phyloP scores from a whole-genome alignment of 2,888 invertebrate species.

The Rhodophaea formosa region DNA sequence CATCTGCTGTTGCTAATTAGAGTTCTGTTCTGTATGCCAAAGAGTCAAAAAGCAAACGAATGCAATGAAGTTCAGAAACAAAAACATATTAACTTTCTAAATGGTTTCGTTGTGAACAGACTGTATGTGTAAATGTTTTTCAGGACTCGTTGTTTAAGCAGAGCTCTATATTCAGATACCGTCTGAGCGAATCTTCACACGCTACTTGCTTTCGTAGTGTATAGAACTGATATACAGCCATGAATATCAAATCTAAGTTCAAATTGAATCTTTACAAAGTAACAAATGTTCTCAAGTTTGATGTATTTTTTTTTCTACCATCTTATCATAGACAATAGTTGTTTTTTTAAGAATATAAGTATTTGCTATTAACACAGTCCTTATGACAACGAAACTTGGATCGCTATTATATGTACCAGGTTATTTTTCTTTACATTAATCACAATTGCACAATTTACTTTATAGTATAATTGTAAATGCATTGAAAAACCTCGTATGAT shows the following conservation, averaged over 20 bases:
- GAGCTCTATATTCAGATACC: not conserved
- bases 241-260: not conserved
- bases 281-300: too few species aligned
- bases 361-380: too few species aligned
- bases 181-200: not conserved
- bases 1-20: not conserved
- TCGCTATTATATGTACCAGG: too few species aligned
- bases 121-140: not conserved
- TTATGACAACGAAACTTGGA: too few species aligned
- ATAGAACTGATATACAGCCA: not conserved
- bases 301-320: too few species aligned
- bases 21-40: not conserved
- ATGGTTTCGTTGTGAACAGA: not conserved
- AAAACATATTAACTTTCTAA: not conserved
- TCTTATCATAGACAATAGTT: too few species aligned
- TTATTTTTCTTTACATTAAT: too few species aligned
- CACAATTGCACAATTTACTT: too few species aligned
- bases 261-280: not conserved
- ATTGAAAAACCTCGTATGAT: too few species aligned
- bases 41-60: not conserved
- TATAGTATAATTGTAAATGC: too few species aligned
- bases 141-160: not conserved
- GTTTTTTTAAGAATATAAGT: too few species aligned
- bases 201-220: not conserved
- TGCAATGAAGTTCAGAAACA: not conserved